A percentile compares a stretch with the other conserved stretches of the same genome.
Conservation (phyloP, 1,140 invertebrate species). For the Tetramorium parvispinum region DNA sequence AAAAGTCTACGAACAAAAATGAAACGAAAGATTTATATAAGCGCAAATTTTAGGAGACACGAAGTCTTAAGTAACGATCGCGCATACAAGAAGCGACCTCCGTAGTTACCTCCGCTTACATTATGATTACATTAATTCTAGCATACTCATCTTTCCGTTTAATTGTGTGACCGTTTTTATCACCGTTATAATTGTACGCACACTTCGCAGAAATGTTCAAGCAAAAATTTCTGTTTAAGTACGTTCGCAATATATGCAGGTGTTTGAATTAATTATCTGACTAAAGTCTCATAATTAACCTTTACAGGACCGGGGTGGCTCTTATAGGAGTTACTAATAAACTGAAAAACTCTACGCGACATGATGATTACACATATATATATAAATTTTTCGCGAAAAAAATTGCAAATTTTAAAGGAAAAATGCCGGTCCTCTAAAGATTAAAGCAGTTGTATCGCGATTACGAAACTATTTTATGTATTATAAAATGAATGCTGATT, state of each 20-base stretch:
- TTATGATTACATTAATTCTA: background rate
- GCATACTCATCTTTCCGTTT: background rate
- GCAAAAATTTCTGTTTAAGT: background rate
- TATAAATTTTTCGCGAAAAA: too few relatives aligned
- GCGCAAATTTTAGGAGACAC: background rate
- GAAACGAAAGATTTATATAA: background rate
- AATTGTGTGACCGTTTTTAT: background rate
- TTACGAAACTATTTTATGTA: background rate
- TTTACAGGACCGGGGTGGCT: too few relatives aligned
- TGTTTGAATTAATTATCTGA: slow-evolving; percentile 9
- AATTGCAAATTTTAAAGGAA: too few relatives aligned
- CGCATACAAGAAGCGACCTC: background rate
- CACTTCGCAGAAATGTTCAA: background rate
- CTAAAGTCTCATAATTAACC: background rate
- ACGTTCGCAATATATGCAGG: background rate
- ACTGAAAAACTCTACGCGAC: too few relatives aligned
- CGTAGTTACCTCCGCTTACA: background rate
- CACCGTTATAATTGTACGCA: background rate
- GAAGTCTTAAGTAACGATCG: background rate
- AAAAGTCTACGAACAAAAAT: background rate
- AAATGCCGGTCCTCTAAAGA: too few relatives aligned
- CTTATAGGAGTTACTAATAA: too few relatives aligned
- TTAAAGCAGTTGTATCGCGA: background rate
- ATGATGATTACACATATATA: too few relatives aligned
- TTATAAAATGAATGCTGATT: background rate